phyloP scores from a whole-genome alignment of 2,113 vertebrate species.

The Malurus elegans region DNA sequence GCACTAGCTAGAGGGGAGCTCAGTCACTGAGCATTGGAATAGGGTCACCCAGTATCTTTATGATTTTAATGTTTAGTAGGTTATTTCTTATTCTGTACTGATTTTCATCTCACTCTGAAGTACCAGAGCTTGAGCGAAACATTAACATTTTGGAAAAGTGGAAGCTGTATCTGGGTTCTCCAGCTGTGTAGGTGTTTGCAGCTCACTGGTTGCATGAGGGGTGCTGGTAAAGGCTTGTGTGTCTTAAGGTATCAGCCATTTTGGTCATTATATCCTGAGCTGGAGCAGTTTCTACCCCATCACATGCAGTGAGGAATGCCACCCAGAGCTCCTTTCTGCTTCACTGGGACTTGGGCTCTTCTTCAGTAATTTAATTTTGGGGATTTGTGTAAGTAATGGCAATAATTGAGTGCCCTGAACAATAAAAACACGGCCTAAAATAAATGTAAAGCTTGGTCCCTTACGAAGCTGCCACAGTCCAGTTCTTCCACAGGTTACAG shows the following conservation, averaged over 20 bases:
- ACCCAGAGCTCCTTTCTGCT: neutral
- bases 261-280: neutral
- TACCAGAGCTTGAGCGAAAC: neutral
- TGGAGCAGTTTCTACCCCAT: neutral
- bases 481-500: neutral
- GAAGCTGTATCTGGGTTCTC: neutral
- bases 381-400: neutral
- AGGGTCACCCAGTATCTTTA: neutral
- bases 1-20: neutral
- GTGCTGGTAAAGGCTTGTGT: neutral
- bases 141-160: neutral
- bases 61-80: neutral
- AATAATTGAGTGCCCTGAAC: neutral
- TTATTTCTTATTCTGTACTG: neutral
- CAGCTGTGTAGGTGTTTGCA: neutral
- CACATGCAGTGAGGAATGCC: fast-evolving
- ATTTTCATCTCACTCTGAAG: neutral
- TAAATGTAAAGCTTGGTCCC: neutral
- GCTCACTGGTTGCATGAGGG: neutral
- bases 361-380: neutral
- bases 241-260: neutral
- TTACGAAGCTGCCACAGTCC: neutral
- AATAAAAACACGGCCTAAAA: neutral
- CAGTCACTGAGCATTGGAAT: neutral
- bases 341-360: neutral